Percentiles rank a stretch among this genome's conserved stretches.
phyloP scores from a whole-genome alignment of 1,140 invertebrate species.

The Drosophila subpulchrella region DNA sequence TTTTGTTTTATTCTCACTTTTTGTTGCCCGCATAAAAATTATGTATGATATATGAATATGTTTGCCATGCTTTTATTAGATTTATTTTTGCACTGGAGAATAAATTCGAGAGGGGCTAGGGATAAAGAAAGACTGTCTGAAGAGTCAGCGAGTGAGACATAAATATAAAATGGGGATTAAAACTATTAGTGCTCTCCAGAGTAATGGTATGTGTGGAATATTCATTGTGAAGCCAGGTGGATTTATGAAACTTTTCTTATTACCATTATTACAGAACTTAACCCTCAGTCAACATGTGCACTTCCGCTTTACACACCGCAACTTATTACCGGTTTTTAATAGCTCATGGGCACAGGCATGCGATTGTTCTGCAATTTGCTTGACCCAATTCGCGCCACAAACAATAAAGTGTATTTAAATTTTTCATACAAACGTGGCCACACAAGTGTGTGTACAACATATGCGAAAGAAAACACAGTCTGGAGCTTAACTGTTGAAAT shows the following conservation, averaged over 20 bases:
- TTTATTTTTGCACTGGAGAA: conserved; percentile 35
- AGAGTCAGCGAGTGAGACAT: conserved; percentile 2
- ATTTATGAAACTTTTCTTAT: not conserved
- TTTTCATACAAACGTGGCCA: conserved; percentile 14
- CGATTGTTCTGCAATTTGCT: conserved; percentile 63
- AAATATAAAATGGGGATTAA: not conserved
- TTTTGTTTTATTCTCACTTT: conserved; percentile 16
- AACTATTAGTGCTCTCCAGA: not conserved
- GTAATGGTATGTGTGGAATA: not conserved
- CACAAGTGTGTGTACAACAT: conserved; percentile 24
- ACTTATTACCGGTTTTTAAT: conserved; percentile 5
- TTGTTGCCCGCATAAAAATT: conserved; percentile 33
- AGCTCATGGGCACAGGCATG: not conserved
- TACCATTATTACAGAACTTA: not conserved
- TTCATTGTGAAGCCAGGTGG: not conserved
- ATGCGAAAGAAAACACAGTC: conserved; percentile 12
- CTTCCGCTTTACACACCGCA: not conserved
- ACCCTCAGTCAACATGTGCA: not conserved
- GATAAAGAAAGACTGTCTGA: not conserved
- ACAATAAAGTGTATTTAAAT: conserved; percentile 65
- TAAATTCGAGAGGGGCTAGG: not conserved
- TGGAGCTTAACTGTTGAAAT: conserved; percentile 41
- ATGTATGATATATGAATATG: conserved; percentile 71
- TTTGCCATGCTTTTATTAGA: conserved; percentile 68
- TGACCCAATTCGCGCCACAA: conserved; percentile 55